Base-by-base conservation (phyloP, 2,797 vertebrate genomes). In the Limnodromus scolopaceus region DNA sequence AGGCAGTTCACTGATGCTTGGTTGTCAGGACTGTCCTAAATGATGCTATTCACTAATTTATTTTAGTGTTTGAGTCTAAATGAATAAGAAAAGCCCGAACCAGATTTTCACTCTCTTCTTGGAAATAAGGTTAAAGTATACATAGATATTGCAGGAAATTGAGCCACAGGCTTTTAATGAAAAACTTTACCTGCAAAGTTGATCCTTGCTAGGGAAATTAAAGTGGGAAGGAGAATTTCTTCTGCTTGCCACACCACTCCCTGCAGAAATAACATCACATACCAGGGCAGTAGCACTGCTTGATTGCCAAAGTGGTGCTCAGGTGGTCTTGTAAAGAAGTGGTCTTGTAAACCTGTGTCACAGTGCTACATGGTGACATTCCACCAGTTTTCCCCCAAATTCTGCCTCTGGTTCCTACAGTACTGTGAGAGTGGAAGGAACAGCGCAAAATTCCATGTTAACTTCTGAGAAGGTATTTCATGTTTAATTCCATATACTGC, bases 321-420 rank as follows among this genome's bases (percentile, higher is more conserved):
- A 28, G 61, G 19, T 64, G 34, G 27, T n/a, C n/a, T n/a, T n/a
- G n/a, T 71, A 0, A 2, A 38, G 54, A 78, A 63, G 18, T 54
- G 4, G 43, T 38, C 28, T 34, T 57, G 17, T 45, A 83, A 84
- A 63, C 14, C 19, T 89, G 13, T 55, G 39, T 61, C 11, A 19
- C 27, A 36, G 6, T 48, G 53, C 16, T 30, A 34, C 25, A 6
- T 0, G 0, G 27, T 72, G 54, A 27, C 2, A 0, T 79, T 69
- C 54, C 24, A 28, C 32, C 6, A 27, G 19, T 64, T 71, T 87
- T 57, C 32, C 22, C n/a, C 43, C 2, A 17, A 24, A 38, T 71
- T 80, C 45, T 92, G 11, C 20, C 38, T 55, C 30, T 30, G 12
- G 1, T 65, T 92, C 12, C 16, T 64, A 13, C 28, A 49, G 32